These are phyloP conservation scores for Strigamia crassipes DNA, from an alignment of 2,888 invertebrate species.

Conservation along the genomic window DNA sequence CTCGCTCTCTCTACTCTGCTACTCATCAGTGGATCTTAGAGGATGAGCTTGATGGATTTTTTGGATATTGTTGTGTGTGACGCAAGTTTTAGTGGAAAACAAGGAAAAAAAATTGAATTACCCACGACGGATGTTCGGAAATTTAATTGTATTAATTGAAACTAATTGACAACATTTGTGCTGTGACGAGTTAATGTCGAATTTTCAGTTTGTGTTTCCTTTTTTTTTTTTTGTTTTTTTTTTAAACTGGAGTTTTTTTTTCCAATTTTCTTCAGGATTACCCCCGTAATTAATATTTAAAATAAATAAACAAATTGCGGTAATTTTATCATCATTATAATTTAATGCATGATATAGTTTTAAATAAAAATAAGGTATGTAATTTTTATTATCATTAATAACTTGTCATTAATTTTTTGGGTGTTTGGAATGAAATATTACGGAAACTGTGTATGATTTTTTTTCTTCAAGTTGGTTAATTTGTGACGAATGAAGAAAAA, in stretches of 20 bases:
- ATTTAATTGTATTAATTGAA: not conserved
- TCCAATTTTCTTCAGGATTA: constrained; percentile 18
- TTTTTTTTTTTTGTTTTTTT: not conserved
- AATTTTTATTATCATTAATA: too few species aligned
- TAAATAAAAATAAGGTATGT: too few species aligned
- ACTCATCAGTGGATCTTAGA: not conserved
- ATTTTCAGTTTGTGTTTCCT: not conserved
- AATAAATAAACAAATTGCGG: not conserved
- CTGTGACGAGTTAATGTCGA: not conserved
- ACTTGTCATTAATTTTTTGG: too few species aligned
- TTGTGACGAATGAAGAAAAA: not conserved
- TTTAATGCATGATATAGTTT: too few species aligned
- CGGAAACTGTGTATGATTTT: not conserved
- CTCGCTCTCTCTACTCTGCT: not conserved
- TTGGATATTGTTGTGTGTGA: constrained; percentile 31
- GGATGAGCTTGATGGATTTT: not conserved
- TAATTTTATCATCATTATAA: too few species aligned
- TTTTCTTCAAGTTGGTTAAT: not conserved
- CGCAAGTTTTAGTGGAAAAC: constrained; percentile 19
- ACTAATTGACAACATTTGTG: constrained; percentile 26
- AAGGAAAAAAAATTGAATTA: constrained; percentile 15
- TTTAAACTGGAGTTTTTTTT: not conserved
- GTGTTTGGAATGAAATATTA: too few species aligned
- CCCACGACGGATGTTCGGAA: not conserved
- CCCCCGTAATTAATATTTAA: not conserved